These are phyloP conservation scores for Oreochromis spilurus DNA, from an alignment of 2,113 vertebrate genomes.

Conservation along the genomic window DNA sequence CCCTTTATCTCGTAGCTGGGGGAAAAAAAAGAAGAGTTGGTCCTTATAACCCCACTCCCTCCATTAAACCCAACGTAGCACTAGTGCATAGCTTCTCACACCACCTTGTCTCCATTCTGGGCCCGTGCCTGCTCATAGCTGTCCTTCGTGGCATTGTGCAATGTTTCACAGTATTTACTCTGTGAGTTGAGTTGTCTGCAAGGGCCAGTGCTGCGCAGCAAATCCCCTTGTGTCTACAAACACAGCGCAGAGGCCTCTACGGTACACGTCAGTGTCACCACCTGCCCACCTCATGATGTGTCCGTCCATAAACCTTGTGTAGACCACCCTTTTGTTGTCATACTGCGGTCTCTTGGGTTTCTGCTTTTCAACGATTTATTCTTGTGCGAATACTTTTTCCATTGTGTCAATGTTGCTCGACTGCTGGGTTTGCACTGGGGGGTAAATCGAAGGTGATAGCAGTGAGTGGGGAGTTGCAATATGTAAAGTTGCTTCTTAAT, in stretches of 20 bases:
- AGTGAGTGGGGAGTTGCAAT: conserved; percentile 37
- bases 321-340: not conserved
- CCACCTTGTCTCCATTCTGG: conserved; percentile 4
- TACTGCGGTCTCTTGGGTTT: not conserved
- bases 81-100: conserved; percentile 13
- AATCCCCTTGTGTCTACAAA: not conserved
- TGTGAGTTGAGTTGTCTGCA: conserved; percentile 56
- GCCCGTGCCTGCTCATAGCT: conserved; percentile 45
- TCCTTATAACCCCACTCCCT: not conserved
- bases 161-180: conserved; percentile 65
- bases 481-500: conserved; percentile 33
- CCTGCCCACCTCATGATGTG: not conserved
- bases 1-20: not conserved
- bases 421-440: conserved; percentile 18
- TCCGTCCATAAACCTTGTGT: not conserved
- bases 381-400: not conserved
- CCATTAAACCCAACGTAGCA: conserved; percentile 31
- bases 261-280: not conserved
- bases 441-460: not conserved
- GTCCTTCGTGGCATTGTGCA: conserved; percentile 62
- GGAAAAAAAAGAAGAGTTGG: not conserved
- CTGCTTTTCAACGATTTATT: not conserved
- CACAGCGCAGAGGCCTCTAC: not conserved
- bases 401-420: conserved; percentile 11
- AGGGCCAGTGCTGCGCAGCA: conserved; percentile 22